Base-by-base conservation (phyloP, 1,140 invertebrate genomes). In the Amphibalanus amphitrite region DNA sequence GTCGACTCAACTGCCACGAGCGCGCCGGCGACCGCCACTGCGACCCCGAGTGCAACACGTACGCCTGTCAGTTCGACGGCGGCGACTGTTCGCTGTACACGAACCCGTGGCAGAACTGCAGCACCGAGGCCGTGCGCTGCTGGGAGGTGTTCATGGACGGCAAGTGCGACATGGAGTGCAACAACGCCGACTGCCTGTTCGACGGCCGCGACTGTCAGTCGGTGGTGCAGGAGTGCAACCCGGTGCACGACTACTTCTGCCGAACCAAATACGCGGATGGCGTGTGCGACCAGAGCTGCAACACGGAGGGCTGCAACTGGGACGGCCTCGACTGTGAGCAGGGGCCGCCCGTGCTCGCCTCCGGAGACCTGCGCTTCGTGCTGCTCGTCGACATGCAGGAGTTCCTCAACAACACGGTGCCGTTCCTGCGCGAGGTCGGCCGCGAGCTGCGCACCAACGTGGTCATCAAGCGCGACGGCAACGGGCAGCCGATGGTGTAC, bases 221-320 rank as follows among this genome's bases (percentile, higher is more conserved):
- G 75, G 87, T 86, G 26, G 78, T 94, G 4, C 86, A 87, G 74
- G 87, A 87, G 40, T 95, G 93, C 82, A 93, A 93, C 77, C 90
- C 91, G 0, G 86, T 90, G 26, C 96, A 93, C 77, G 91, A 97
- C 75, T 89, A 88, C 0, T 97, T 95, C 77, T 98, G 95, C 77
- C 84, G 89, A 75, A 88, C 89, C 74, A 91, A 96, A 77, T 98
- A 97, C 76, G 92, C 88, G 3, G 94, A 98, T 77, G 93, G 92
- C 0, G 81, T 88, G 72, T 97, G 94, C 78, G 92, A 97, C 79
- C 89, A 92, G 74, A 92, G 92, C 0, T 98, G 95, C 78, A 95
- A 97, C 79, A 96, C 91, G 76, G 89, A 89, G 28, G 93, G 94
- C 77, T 98, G 95, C 82, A 93, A 93, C 75, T 97, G 94, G 94